phyloP scores from a whole-genome alignment of 2,888 invertebrate genomes.

The Yponomeuta plumbellus region DNA sequence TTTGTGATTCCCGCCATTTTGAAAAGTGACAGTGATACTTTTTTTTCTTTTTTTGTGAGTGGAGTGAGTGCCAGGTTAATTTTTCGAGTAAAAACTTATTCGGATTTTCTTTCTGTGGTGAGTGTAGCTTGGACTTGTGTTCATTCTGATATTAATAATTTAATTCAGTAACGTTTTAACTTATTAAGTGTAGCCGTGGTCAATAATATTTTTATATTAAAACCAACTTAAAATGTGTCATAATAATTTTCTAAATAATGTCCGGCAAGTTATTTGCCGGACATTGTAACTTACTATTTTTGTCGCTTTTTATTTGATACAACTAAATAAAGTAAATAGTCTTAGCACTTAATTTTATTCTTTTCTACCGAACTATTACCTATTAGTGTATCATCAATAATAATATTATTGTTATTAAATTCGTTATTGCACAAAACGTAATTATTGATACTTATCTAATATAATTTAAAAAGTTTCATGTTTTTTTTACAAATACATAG shows the following conservation, averaged over 20 bases:
- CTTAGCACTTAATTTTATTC: not conserved
- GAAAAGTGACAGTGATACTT: conserved; percentile 1
- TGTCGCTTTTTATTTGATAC: not conserved
- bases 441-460: too few species aligned
- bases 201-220: too few species aligned
- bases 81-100: not conserved
- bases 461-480: too few species aligned
- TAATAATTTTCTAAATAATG: too few species aligned
- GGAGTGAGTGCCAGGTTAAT: not conserved
- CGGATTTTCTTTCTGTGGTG: not conserved
- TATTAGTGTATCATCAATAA: too few species aligned
- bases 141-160: not conserved
- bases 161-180: too few species aligned
- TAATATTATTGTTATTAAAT: too few species aligned
- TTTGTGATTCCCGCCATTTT: conserved; percentile 26
- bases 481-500: not conserved
- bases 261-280: too few species aligned
- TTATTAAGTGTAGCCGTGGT: too few species aligned
- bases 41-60: not conserved
- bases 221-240: too few species aligned
- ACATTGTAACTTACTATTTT: not conserved
- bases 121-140: not conserved
- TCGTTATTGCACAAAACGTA: too few species aligned
- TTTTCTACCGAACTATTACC: too few species aligned
- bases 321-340: not conserved